Base-by-base conservation (phyloP, 2,888 invertebrate genomes). In the Pemphredon lugubris region DNA sequence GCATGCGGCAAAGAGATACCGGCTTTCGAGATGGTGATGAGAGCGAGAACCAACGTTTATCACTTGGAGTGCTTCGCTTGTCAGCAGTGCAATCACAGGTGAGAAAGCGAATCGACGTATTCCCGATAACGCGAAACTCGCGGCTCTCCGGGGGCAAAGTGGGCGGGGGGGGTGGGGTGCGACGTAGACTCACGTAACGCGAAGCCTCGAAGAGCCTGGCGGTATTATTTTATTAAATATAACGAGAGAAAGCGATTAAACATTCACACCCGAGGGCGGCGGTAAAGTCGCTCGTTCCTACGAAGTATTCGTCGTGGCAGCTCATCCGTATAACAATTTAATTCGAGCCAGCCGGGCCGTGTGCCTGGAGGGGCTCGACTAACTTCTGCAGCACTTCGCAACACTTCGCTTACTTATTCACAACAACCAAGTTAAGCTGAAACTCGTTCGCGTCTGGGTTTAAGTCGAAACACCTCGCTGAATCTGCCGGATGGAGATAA, bases 21-120 rank as follows among this genome's bases (percentile, higher is more conserved):
- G 72, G 96, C 97, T 78, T 97, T 97, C 91, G 97, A 97, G 92
- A 96, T 97, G 96, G 97, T 97, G 85, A 97, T 97, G 97, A 93
- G 96, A 90, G 97, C 96, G 79, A 94, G 95, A 90, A 95, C 94
- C 87, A 96, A 97, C 90, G 97, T 97, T 77, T 97, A 97, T 91
- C 97, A 97, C 91, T 93, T 97, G 90, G 97, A 97, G 90, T 97
- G 97, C 90, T 97, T 97, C 90, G 96, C 97, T 83, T 97, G 97
- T 92, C 97, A 97, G 90, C 96, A 97, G 90, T 97, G 97, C 91
- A 96, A 96, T 92, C 96, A 97, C 92, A 96, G 97, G 97, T 97
- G 90, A 90, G 89, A 16, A 14, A 14, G 14, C 5, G 9, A 53
- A 54, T 64, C 1, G 13, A n/a, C 26, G 11, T 1, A 1, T 21